These are phyloP conservation scores for Smittia aterrima DNA, from an alignment of 2,888 invertebrate species.

Conservation along the genomic window DNA sequence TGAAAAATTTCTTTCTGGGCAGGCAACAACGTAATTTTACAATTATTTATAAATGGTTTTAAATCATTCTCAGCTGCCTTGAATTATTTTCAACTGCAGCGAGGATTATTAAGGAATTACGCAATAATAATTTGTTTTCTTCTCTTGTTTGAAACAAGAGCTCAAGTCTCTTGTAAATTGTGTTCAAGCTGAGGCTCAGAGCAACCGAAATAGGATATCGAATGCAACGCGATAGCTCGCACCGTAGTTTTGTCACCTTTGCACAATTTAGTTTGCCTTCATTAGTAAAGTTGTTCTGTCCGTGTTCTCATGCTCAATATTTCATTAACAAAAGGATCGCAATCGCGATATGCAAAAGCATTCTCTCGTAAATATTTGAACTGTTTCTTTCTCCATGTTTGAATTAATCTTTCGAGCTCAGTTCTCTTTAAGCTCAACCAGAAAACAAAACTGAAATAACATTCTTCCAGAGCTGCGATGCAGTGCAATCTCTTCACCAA, in stretches of 20 bases:
- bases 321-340: not conserved
- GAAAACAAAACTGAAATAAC: not conserved
- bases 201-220: not conserved
- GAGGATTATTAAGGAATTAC: too few species aligned
- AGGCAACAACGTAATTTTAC: too few species aligned
- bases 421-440: not conserved
- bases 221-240: not conserved
- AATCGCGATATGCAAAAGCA: not conserved
- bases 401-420: too few species aligned
- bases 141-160: too few species aligned
- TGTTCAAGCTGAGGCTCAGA: too few species aligned
- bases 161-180: too few species aligned
- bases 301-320: not conserved
- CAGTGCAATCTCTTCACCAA: conserved; percentile 30
- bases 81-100: too few species aligned
- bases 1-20: too few species aligned
- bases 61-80: too few species aligned
- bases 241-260: not conserved
- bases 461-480: conserved; percentile 33
- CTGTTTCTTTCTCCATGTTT: too few species aligned
- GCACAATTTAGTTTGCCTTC: not conserved
- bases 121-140: too few species aligned
- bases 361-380: not conserved
- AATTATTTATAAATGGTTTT: too few species aligned
- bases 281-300: not conserved